These are phyloP conservation scores for Geodia barretti DNA, from an alignment of 37 sponge, comb jelly and placozoan genomes.

Conservation along the genomic window DNA sequence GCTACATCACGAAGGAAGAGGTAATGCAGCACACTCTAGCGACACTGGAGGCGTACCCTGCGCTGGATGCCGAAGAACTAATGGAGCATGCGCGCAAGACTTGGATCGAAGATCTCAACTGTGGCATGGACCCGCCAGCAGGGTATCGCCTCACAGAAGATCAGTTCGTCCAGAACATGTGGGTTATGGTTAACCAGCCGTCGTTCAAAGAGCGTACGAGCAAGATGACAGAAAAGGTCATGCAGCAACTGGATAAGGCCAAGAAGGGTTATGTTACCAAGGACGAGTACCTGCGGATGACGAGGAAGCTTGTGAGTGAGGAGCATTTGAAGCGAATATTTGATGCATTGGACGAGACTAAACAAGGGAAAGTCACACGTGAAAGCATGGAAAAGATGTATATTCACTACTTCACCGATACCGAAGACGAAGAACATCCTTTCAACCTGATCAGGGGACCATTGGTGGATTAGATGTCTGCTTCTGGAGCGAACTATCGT, in stretches of 20 bases:
- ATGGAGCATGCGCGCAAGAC: too few relatives aligned
- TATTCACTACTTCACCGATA: background rate
- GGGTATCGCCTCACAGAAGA: constrained; percentile 23
- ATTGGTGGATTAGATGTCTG: constrained; percentile 11
- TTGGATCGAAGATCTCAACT: constrained; percentile 2
- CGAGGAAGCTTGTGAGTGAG: background rate
- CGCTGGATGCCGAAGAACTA: too few relatives aligned
- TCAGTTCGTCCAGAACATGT: constrained; percentile 15
- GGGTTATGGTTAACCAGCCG: background rate
- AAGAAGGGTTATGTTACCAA: constrained; percentile 9
- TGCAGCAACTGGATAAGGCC: background rate
- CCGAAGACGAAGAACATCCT: constrained; percentile 21
- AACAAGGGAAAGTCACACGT: constrained; percentile 6
- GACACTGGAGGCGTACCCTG: too few relatives aligned
- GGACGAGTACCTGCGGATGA: constrained; percentile 1
- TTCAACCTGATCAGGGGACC: constrained; percentile 15
- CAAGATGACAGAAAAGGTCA: background rate
- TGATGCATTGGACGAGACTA: constrained; percentile 11
- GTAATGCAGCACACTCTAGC: constrained; percentile 2
- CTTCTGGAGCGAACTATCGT: too few relatives aligned
- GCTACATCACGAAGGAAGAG: constrained; percentile 14
- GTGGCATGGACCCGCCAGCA: constrained; percentile 9
- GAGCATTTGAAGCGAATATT: background rate
- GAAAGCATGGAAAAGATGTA: background rate
- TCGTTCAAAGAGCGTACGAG: constrained; percentile 11